Evolutionary conservation across 2,113 vertebrate genomes (phyloP).

Genomic region (Hemichromis elongatus): DNA sequence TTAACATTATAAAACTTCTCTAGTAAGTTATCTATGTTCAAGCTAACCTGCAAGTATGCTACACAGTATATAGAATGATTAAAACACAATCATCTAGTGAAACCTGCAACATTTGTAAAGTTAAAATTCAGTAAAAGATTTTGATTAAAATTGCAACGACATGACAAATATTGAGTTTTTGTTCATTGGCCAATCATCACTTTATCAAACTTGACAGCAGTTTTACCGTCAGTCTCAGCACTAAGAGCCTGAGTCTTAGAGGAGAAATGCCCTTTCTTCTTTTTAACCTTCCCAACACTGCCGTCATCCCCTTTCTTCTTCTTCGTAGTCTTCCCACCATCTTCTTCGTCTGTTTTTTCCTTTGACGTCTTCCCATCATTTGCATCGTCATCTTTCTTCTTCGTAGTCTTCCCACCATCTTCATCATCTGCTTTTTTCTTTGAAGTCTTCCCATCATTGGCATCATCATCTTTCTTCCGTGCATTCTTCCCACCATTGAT

Average conservation of each 20-base stretch:
- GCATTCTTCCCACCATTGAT: background rate
- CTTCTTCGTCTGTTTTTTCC: background rate
- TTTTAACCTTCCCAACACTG: background rate
- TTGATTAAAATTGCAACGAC: background rate
- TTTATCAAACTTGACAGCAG: background rate
- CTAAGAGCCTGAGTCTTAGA: background rate
- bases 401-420: background rate
- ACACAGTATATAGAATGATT: background rate
- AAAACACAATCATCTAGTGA: background rate
- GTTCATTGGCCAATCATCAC: background rate
- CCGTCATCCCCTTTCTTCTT: background rate
- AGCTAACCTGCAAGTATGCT: background rate
- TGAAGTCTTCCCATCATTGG: background rate
- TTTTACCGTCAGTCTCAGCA: background rate
- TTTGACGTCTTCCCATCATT: background rate
- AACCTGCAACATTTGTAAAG: background rate
- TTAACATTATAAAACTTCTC: background rate
- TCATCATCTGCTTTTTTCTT: background rate
- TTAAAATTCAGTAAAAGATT: background rate
- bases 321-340: background rate
- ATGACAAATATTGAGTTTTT: background rate
- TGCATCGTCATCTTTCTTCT: background rate
- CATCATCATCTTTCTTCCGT: background rate
- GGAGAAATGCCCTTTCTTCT: background rate
- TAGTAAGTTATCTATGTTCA: background rate